Evolutionary conservation across 1,140 invertebrate species (phyloP).

Genomic region (Metopolophium dirhodum): DNA sequence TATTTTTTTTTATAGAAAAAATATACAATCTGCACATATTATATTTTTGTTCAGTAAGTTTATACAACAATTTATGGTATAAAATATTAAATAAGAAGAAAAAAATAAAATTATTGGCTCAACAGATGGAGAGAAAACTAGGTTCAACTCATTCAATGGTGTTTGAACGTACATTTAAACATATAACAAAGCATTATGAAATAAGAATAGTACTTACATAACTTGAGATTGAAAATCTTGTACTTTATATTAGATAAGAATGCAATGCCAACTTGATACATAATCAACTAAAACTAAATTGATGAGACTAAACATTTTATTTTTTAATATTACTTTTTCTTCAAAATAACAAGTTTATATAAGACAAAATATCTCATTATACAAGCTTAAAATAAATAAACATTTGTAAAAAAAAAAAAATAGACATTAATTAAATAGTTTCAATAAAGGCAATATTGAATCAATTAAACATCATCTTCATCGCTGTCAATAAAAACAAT

Average conservation of each 20-base stretch:
- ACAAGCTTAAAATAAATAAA: not conserved
- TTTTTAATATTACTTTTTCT: not conserved
- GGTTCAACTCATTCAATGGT: not conserved
- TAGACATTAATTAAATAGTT: not conserved
- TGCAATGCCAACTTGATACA: not conserved
- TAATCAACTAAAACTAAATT: not conserved
- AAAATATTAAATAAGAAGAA: no score
- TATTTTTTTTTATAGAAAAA: not conserved
- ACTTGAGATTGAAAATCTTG: no score
- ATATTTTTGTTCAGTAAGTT: not conserved
- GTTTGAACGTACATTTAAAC: not conserved
- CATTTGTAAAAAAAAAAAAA: not conserved
- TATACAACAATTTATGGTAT: not conserved
- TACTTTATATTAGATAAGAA: no score
- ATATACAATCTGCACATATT: not conserved
- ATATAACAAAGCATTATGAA: no score
- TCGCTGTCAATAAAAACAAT: slow-evolving; percentile 35
- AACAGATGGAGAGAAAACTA: no score
- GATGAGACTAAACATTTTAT: not conserved
- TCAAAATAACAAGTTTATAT: not conserved
- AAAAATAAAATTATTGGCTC: no score
- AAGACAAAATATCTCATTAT: not conserved
- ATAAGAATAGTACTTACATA: no score
- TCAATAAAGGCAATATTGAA: not conserved
- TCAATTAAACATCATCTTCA: slow-evolving; percentile 18